Conservation (phyloP, 1,140 invertebrate species). For the Euglossa dilemma region DNA sequence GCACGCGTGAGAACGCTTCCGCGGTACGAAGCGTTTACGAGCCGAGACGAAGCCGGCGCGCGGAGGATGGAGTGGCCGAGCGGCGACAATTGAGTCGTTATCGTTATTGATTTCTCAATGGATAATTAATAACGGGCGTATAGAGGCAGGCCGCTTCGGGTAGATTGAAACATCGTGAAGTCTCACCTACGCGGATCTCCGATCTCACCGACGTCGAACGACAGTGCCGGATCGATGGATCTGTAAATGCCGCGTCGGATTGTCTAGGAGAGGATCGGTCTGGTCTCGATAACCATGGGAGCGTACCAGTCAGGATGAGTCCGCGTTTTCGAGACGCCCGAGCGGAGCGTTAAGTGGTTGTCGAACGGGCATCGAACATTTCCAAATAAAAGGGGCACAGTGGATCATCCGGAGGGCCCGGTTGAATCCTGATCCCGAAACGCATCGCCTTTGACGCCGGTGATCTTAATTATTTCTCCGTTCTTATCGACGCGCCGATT, state of each 20-base stretch:
- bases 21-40: not conserved
- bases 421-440: slow-evolving; percentile 29
- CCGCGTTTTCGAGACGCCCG: slow-evolving; percentile 56
- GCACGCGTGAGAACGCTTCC: slow-evolving; percentile 2
- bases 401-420: slow-evolving; percentile 8
- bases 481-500: not conserved
- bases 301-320: slow-evolving; percentile 67
- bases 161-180: slow-evolving; percentile 64
- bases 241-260: slow-evolving; percentile 68
- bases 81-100: slow-evolving; percentile 42
- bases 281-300: slow-evolving; percentile 58
- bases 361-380: slow-evolving; percentile 59
- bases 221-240: slow-evolving; percentile 69
- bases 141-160: not conserved
- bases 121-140: slow-evolving; percentile 64
- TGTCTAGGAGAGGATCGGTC: slow-evolving; percentile 61
- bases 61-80: not conserved
- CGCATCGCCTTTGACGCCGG: not conserved
- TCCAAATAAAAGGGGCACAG: slow-evolving; percentile 49
- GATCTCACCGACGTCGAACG: slow-evolving; percentile 49
- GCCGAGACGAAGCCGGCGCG: not conserved
- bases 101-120: slow-evolving; percentile 45
- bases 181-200: slow-evolving; percentile 48
- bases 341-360: slow-evolving; percentile 48
- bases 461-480: slow-evolving; percentile 18